Base-by-base conservation (phyloP, 2,797 vertebrate genomes). In the Amblyopsis hoosieri region DNA sequence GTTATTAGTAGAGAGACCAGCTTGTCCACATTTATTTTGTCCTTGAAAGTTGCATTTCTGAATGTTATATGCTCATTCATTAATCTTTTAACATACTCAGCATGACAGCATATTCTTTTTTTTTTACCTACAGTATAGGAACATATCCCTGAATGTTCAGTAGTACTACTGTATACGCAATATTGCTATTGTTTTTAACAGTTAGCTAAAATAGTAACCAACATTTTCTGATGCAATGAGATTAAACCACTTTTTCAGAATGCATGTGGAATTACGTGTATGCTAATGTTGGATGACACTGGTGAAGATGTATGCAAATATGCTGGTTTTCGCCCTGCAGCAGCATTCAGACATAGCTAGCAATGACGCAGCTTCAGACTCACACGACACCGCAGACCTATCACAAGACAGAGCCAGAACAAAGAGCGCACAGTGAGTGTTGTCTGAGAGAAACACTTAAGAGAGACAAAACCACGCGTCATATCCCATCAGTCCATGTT, bases 341-440 rank as follows among this genome's bases (percentile, higher is more conserved):
- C 87, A 82, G 79, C 74, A 78, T 83, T 78, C 72, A 78, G 82
- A 78, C 85, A 78, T 71, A 86, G 75, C 82, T 72, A 72, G 77
- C 57, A 68, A 82, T 89, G 90, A 89, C 84, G 87, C 87, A 90
- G 85, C 72, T 82, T 45, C 7, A 81, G 73, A 84, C 77, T 86
- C 83, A 77, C 75, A 73, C 78, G 75, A 82, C 72, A 87, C 89
- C 89, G 87, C 86, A 88, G 83, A 85, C 72, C 77, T 74, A 23
- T 81, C 81, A 89, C 71, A 67, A 86, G 81, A 81, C 80, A 71
- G 64, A 76, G 81, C 66, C 77, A 78, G 82, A 87, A 87, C 86
- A 89, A 85, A 84, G 79, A 84, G 78, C 75, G 56, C 68, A 81
- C 64, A 67, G 71, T 75, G 81, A 68, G 72, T 75, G 81, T 82